Evolutionary conservation across 2,113 vertebrate genomes (phyloP).

Genomic region (Tursiops truncatus): DNA sequence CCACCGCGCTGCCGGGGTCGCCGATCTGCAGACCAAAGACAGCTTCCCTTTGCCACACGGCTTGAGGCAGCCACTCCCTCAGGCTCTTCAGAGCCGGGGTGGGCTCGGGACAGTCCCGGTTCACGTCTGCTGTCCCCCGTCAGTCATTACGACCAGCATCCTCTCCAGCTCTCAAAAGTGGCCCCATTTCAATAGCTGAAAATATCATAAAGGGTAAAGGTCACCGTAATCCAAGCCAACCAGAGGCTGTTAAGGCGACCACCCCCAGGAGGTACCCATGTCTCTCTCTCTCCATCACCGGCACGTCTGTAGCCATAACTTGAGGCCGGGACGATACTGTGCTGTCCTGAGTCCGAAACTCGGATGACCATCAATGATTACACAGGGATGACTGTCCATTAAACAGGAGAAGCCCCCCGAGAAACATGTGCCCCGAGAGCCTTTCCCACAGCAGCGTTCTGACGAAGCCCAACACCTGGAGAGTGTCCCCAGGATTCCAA

Average conservation of each 20-base stretch:
- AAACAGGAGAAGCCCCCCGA: neutral
- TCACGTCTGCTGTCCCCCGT: neutral
- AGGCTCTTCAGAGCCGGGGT: neutral
- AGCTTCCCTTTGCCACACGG: accelerated
- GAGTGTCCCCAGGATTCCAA: accelerated
- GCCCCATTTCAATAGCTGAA: neutral
- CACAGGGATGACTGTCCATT: accelerated
- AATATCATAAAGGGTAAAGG: neutral
- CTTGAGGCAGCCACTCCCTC: accelerated
- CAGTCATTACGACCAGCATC: accelerated
- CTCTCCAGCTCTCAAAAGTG: neutral
- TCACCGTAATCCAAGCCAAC: neutral
- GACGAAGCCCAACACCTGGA: accelerated
- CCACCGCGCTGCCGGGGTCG: accelerated
- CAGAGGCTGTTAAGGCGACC: accelerated
- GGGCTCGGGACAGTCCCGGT: accelerated
- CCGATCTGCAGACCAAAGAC: accelerated
- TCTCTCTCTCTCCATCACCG: neutral
- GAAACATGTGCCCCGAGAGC: neutral
- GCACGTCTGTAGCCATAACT: no score
- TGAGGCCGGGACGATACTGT: accelerated
- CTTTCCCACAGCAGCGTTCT: accelerated
- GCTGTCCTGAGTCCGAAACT: neutral
- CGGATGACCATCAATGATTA: accelerated
- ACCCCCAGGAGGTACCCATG: accelerated